phyloP scores from a whole-genome alignment of 2,113 vertebrate species.

The human (Homo sapiens) region DNA sequence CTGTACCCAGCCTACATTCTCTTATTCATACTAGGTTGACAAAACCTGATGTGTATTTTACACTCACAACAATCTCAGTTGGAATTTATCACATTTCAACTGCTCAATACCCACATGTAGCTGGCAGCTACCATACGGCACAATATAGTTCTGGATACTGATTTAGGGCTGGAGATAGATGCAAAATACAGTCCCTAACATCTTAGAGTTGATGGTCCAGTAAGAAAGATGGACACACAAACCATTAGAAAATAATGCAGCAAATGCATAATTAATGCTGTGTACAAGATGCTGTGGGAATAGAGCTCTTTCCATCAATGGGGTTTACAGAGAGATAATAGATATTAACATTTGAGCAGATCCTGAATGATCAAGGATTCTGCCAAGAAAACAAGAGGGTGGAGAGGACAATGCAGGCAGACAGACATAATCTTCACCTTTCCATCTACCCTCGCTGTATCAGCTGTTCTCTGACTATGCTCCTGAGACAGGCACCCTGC shows the following conservation, averaged over 20 bases:
- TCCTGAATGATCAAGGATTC: background rate
- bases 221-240: background rate
- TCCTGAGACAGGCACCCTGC: background rate
- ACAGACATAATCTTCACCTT: background rate
- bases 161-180: background rate
- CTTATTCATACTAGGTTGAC: background rate
- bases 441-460: background rate
- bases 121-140: background rate
- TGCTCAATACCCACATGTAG: background rate
- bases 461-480: background rate
- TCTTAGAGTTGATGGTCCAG: background rate
- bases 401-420: background rate
- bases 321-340: background rate
- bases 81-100: background rate
- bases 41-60: background rate
- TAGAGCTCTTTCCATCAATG: background rate
- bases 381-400: background rate
- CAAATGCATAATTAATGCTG: background rate
- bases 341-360: background rate
- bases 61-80: background rate
- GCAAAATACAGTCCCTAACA: background rate
- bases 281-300: background rate
- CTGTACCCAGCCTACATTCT: background rate
- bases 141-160: background rate
- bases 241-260: background rate